Conservation (phyloP, 2,113 vertebrate genomes). For the Cyanoderma ruficeps region DNA sequence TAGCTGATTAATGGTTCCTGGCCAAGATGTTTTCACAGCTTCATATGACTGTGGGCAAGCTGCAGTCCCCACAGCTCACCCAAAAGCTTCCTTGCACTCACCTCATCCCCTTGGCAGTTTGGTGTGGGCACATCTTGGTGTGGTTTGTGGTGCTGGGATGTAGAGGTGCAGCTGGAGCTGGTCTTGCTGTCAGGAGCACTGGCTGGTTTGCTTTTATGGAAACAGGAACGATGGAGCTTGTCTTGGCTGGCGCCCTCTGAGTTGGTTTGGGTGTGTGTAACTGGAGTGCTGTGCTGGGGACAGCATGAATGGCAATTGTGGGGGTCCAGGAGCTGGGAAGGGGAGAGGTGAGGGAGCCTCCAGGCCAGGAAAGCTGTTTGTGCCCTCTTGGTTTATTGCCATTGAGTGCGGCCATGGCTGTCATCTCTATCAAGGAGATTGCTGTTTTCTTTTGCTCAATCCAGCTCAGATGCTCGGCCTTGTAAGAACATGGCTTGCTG, state of each 20-base stretch:
- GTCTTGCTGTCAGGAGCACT: not conserved
- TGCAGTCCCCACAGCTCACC: not conserved
- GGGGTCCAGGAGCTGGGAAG: not conserved
- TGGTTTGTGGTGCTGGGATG: not conserved
- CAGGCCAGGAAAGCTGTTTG: not conserved
- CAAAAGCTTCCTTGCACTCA: slow-evolving; percentile 3
- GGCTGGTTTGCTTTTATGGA: not conserved
- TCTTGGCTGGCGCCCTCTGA: not conserved
- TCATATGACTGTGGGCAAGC: not conserved
- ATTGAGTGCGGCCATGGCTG: not conserved
- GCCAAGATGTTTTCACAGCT: not conserved
- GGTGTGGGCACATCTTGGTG: not conserved
- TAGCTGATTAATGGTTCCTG: not conserved
- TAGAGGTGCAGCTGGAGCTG: not conserved
- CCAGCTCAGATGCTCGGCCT: fast-evolving
- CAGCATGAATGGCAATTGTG: not conserved
- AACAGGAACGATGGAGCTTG: not conserved
- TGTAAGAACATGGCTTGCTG: fast-evolving
- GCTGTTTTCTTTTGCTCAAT: not conserved
- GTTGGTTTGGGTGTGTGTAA: not conserved
- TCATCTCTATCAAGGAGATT: not conserved
- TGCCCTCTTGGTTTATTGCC: not conserved
- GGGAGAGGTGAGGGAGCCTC: not conserved
- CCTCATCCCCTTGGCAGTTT: not conserved
- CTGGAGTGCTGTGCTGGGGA: not conserved